Percentiles rank a stretch among this genome's conserved stretches.
Conservation (phyloP, 2,113 vertebrate species). For the Malurus melanocephalus region DNA sequence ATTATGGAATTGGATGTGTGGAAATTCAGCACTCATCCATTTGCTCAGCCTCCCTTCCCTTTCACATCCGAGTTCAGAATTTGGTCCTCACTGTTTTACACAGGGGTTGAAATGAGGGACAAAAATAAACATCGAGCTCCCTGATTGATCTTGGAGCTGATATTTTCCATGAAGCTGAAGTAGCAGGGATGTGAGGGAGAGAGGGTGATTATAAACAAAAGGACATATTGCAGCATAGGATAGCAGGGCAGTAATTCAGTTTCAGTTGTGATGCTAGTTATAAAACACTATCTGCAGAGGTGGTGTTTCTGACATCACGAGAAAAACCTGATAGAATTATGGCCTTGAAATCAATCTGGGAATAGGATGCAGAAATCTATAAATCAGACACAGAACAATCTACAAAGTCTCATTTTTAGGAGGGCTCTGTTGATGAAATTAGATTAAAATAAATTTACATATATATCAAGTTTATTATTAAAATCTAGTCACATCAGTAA, state of each 20-base stretch:
- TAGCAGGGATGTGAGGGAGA: background rate
- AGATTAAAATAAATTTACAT: conserved; percentile 82
- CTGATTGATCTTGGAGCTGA: conserved; percentile 49
- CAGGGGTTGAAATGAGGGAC: conserved; percentile 13
- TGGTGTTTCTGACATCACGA: conserved; percentile 61
- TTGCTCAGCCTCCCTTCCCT: background rate
- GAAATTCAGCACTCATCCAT: background rate
- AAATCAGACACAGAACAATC: conserved; percentile 70
- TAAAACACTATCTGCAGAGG: conserved; percentile 57
- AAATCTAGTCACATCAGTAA: conserved; percentile 73
- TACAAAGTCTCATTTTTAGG: conserved; percentile 67
- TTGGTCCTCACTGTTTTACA: background rate
- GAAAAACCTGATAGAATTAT: conserved; percentile 72
- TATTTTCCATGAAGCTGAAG: conserved; percentile 25
- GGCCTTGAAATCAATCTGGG: conserved; percentile 68
- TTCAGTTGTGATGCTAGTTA: conserved; percentile 42
- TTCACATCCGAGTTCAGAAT: background rate
- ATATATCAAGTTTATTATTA: conserved; percentile 81
- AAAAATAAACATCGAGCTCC: background rate
- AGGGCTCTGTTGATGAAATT: conserved; percentile 72
- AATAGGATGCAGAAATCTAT: conserved; percentile 63
- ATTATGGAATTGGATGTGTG: background rate
- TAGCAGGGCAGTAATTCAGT: conserved; percentile 55
- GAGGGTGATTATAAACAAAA: conserved; percentile 28
- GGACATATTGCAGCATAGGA: conserved; percentile 37